These are phyloP conservation scores for Trachelus tabidus DNA, from an alignment of 2,888 invertebrate genomes.

Conservation along the genomic window DNA sequence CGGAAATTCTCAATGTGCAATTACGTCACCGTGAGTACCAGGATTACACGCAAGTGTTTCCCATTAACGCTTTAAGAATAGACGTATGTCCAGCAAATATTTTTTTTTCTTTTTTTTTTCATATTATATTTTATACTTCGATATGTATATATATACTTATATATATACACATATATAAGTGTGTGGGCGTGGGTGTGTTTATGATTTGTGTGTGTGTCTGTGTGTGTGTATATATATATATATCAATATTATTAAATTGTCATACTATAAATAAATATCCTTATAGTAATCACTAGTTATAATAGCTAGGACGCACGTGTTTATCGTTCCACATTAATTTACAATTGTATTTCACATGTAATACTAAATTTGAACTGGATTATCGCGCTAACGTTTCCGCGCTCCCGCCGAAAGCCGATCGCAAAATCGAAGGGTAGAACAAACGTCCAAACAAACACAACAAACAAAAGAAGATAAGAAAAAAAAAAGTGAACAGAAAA, in stretches of 20 bases:
- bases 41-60: no score
- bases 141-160: constrained; percentile 24
- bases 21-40: no score
- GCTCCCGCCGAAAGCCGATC: no score
- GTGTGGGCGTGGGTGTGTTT: no score
- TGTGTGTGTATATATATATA: constrained; percentile 29
- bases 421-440: no score
- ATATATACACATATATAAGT: constrained; percentile 17
- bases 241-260: constrained; percentile 36
- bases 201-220: constrained; percentile 13
- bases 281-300: constrained; percentile 40
- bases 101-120: constrained; percentile 5
- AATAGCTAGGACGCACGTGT: constrained; percentile 40
- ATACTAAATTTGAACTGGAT: constrained; percentile 39
- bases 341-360: constrained; percentile 31
- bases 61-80: constrained; percentile 9
- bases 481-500: no score
- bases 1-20: no score
- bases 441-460: no score
- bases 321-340: constrained; percentile 14
- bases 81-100: constrained; percentile 1
- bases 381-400: constrained; percentile 1
- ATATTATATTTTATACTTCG: constrained; percentile 19
- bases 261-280: constrained; percentile 45
- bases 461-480: no score